phyloP scores from a whole-genome alignment of 2,113 vertebrate species.

The Embiotoca jacksoni region DNA sequence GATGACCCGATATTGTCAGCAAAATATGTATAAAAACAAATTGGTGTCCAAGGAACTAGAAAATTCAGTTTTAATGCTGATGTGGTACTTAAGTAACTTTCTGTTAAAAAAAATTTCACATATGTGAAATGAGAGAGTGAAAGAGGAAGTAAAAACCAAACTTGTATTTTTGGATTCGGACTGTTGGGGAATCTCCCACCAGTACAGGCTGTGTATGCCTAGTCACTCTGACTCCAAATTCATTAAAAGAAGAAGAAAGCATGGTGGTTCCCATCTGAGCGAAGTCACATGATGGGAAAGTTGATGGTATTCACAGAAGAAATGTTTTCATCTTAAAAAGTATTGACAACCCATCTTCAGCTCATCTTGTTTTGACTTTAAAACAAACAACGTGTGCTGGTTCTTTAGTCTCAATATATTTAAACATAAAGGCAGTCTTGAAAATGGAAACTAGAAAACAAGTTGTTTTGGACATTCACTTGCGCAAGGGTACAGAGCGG shows the following conservation, averaged over 20 bases:
- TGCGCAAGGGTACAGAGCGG: too few species aligned
- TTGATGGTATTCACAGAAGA: neutral
- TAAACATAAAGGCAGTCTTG: too few species aligned
- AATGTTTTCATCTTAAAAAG: too few species aligned
- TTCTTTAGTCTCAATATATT: too few species aligned
- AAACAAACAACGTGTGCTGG: too few species aligned
- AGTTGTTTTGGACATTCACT: too few species aligned
- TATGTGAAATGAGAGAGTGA: conserved; percentile 20
- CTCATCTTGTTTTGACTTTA: too few species aligned
- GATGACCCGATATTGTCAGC: neutral
- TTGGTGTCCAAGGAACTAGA: fast-evolving
- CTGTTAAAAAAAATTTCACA: neutral
- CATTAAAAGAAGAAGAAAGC: conserved; percentile 11
- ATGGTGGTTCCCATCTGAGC: conserved; percentile 48
- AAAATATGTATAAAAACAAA: neutral
- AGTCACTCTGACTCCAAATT: neutral
- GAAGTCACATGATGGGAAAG: conserved; percentile 12
- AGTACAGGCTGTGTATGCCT: neutral
- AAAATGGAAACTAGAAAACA: too few species aligned
- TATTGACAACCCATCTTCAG: too few species aligned
- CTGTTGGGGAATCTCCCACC: conserved; percentile 67
- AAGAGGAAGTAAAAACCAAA: conserved; percentile 70
- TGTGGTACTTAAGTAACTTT: neutral
- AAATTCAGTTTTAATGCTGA: neutral
- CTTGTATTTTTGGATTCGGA: conserved; percentile 44